phyloP scores from a whole-genome alignment of 2,888 invertebrate species.

The Drosophila borealis region DNA sequence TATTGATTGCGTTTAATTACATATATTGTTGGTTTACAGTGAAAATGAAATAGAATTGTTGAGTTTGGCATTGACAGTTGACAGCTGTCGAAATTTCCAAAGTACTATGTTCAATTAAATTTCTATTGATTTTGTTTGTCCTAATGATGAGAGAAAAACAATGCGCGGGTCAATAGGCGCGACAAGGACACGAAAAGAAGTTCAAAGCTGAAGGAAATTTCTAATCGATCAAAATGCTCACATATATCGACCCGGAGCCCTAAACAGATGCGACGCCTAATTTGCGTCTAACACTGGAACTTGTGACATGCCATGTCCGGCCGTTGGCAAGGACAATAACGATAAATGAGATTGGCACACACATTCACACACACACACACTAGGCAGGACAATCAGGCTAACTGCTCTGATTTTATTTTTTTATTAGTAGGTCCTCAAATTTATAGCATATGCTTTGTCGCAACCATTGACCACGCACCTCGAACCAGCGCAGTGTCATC shows the following conservation, averaged over 20 bases:
- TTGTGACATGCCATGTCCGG: constrained; percentile 58
- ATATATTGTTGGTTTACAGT: constrained; percentile 31
- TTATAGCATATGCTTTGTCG: constrained; percentile 49
- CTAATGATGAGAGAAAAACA: constrained; percentile 17
- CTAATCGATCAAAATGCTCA: constrained; percentile 53
- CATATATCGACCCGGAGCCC: constrained; percentile 57
- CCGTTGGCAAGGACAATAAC: constrained; percentile 48
- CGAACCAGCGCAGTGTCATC: constrained; percentile 20
- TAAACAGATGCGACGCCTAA: constrained; percentile 71
- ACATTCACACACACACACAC: constrained; percentile 9
- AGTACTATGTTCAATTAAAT: constrained; percentile 57
- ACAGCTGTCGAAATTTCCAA: constrained; percentile 71
- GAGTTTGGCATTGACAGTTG: constrained; percentile 50
- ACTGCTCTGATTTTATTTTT: constrained; percentile 10
- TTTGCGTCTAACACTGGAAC: constrained; percentile 55
- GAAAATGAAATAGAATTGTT: constrained; percentile 29
- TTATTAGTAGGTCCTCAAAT: constrained; percentile 35
- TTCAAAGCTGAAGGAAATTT: constrained; percentile 73
- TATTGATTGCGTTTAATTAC: constrained; percentile 66
- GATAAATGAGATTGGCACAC: constrained; percentile 50
- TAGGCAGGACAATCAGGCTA: constrained; percentile 17
- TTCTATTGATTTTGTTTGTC: constrained; percentile 39
- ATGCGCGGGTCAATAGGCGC: constrained; percentile 48
- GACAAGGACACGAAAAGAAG: constrained; percentile 70
- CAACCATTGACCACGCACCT: constrained; percentile 34